These are phyloP conservation scores for Drosophila parabipectinata DNA, from an alignment of 1,140 invertebrate species.

Conservation along the genomic window DNA sequence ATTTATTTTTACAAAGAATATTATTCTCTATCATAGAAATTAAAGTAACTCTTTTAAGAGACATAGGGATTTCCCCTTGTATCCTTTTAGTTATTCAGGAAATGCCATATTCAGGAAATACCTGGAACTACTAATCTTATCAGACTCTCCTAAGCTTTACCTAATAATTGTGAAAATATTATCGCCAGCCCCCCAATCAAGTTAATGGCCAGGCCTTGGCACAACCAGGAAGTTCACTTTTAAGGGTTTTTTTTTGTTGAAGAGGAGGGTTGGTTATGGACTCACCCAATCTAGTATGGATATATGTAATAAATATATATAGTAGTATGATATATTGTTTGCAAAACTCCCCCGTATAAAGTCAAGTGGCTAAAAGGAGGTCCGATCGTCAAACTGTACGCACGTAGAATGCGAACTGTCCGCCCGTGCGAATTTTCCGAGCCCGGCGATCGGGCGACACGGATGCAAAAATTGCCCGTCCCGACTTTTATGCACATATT, in stretches of 20 bases:
- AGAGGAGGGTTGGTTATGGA: slow-evolving; percentile 7
- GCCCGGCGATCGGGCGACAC: slow-evolving; percentile 69
- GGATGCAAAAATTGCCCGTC: slow-evolving; percentile 61
- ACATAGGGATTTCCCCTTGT: background rate
- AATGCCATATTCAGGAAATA: slow-evolving; percentile 26
- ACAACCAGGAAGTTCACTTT: slow-evolving; percentile 43
- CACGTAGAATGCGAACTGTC: slow-evolving; percentile 58
- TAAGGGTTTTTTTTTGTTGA: slow-evolving; percentile 4
- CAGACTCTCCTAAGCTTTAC: background rate
- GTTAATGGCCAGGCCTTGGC: slow-evolving; percentile 16
- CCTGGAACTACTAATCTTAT: slow-evolving; percentile 37
- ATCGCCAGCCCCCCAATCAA: slow-evolving; percentile 33
- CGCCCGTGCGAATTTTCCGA: slow-evolving; percentile 48
- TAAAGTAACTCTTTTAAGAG: too few species aligned
- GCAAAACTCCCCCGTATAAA: slow-evolving; percentile 17
- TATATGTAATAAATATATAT: slow-evolving; percentile 20
- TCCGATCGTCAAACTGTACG: slow-evolving; percentile 57
- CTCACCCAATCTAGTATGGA: slow-evolving; percentile 45
- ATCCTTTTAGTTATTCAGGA: background rate
- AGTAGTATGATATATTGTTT: slow-evolving; percentile 11
- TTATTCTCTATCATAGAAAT: too few species aligned
- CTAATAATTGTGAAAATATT: slow-evolving; percentile 1
- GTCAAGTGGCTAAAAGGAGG: slow-evolving; percentile 32
- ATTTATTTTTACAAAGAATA: too few species aligned
- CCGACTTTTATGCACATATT: slow-evolving; percentile 9